Evolutionary conservation across 2,888 invertebrate species (phyloP).

Genomic region (Orthonevra nobilis): DNA sequence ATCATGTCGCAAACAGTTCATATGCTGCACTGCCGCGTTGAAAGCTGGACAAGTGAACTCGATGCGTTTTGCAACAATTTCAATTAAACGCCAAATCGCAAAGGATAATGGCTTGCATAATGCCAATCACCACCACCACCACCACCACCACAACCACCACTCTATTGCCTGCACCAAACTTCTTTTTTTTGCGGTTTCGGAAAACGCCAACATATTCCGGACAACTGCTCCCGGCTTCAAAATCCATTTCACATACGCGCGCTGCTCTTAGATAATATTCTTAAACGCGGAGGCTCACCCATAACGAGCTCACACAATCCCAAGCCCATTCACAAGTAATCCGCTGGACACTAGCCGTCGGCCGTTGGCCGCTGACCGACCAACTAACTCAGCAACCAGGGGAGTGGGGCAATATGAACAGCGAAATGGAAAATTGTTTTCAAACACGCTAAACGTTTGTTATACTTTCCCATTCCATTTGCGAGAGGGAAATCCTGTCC

Average conservation of each 20-base stretch:
- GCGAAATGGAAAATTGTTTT: conserved; percentile 40
- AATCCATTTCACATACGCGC: conserved; percentile 50
- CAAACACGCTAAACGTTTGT: conserved; percentile 29
- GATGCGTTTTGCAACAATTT: conserved; percentile 64
- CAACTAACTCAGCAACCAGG: too few species aligned
- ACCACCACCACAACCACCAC: conserved; percentile 31
- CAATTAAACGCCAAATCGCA: conserved; percentile 61
- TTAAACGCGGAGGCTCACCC: conserved; percentile 48
- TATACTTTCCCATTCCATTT: conserved; percentile 64
- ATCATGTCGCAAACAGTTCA: conserved; percentile 3
- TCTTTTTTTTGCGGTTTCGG: conserved; percentile 18
- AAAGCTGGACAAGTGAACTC: conserved; percentile 51
- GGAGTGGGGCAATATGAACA: conserved; percentile 27
- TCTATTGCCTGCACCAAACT: conserved; percentile 38
- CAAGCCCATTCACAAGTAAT: background rate
- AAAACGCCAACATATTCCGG: conserved; percentile 56
- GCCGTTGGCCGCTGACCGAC: too few species aligned
- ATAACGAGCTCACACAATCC: conserved; percentile 46
- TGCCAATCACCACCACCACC: conserved; percentile 53
- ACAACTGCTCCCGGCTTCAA: conserved; percentile 60
- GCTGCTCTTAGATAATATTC: conserved; percentile 41
- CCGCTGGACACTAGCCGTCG: too few species aligned
- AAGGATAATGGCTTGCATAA: conserved; percentile 69
- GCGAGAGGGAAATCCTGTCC: conserved; percentile 56
- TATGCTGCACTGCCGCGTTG: background rate